phyloP scores from a whole-genome alignment of 2,888 invertebrate genomes.

The Mythimna pallens region DNA sequence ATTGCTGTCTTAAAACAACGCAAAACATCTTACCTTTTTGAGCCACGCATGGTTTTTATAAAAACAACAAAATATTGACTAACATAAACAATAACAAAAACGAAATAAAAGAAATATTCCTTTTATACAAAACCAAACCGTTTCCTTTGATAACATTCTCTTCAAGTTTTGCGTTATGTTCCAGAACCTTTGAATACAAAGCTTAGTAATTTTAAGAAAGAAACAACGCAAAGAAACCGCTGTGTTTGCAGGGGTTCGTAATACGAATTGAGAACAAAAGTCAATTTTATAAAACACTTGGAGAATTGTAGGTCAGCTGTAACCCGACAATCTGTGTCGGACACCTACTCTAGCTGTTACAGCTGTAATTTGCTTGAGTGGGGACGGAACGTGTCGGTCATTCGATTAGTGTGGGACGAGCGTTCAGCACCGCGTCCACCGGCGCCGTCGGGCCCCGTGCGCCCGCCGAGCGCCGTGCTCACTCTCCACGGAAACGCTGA shows the following conservation, averaged over 20 bases:
- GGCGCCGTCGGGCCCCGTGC: conserved; percentile 20
- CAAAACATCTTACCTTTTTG: not conserved
- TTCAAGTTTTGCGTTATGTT: conserved; percentile 50
- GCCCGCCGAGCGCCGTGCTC: conserved; percentile 20
- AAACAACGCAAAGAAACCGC: conserved; percentile 53
- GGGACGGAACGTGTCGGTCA: conserved; percentile 67
- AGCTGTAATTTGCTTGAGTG: conserved; percentile 73
- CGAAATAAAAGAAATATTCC: conserved; percentile 54
- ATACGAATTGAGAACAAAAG: conserved; percentile 54
- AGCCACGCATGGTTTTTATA: conserved; percentile 28
- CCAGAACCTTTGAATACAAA: conserved; percentile 59
- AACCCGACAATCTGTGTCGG: conserved; percentile 69
- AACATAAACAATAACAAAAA: conserved; percentile 48
- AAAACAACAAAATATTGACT: conserved; percentile 43
- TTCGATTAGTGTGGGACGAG: conserved; percentile 66
- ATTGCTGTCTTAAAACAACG: conserved; percentile 3
- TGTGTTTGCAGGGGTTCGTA: conserved; percentile 47
- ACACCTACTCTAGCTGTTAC: conserved; percentile 69
- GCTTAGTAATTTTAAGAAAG: conserved; percentile 58
- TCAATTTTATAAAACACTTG: conserved; percentile 57
- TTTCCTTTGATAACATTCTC: conserved; percentile 61
- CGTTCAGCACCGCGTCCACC: conserved; percentile 19
- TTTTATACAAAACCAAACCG: conserved; percentile 50
- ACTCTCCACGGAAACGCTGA: conserved; percentile 44
- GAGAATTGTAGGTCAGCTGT: conserved; percentile 54